Base-by-base conservation (phyloP, 2,888 invertebrate species). In the Leptogaster cylindrica region DNA sequence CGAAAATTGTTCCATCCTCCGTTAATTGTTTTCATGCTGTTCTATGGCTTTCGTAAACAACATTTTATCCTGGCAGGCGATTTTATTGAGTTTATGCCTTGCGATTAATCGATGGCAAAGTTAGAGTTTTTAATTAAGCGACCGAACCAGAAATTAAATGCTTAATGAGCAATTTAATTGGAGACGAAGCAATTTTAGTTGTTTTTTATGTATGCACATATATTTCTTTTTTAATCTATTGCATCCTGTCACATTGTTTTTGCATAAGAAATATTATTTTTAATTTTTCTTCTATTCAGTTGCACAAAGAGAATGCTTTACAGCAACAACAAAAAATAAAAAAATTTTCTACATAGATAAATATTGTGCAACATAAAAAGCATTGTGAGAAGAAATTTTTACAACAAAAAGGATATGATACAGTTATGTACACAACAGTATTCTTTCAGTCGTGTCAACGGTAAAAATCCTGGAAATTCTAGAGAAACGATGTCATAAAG, bases 121-220 rank as follows among this genome's bases (percentile, higher is more conserved):
- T 68, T 28, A 63, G 67, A 63, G 48, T 63, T 58, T 58, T 58
- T 67, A 65, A 65, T 68, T 68, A 68, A 50, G 50, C 66, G 46
- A 23, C 28, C 28, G 12, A 23, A 46, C 20, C 16, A 31, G 36
- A 27, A 65, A 58, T 58, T 68, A 68, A 68, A 68, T 65, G 65
- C 55, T 68, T 68, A 68, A 68, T 68, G 68, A 65, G 44, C 58
- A 68, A 50, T 68, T 68, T 68, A 65, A 58, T 65, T 68, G 65
- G 58, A 52, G 64, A 28, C 41, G 50, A 50, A 36, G 64, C 58
- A 58, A 14, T 67, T 67, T 58, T 55, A n/a, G n/a, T n/a, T n/a
- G n/a, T n/a, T n/a, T n/a, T n/a, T n/a, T n/a, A n/a, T n/a, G n/a
- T n/a, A n/a, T n/a, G n/a, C n/a, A n/a, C n/a, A n/a, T n/a, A n/a